Base-by-base conservation (phyloP, 2,113 vertebrate species). In the Willisornis vidua region DNA sequence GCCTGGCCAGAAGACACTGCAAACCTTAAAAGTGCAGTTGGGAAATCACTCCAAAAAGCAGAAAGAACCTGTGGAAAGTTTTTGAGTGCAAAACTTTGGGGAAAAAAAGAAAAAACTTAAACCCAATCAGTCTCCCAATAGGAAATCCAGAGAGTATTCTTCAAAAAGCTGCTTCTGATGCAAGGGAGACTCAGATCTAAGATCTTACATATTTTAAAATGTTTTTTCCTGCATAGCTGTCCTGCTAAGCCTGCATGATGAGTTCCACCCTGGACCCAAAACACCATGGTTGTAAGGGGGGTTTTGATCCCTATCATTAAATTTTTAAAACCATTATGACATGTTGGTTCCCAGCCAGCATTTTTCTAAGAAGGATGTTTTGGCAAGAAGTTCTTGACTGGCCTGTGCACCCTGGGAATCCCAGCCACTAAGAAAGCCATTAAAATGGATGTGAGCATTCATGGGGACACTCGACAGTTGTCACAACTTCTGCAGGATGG, bases 311-410 rank as follows among this genome's bases (percentile, higher is more conserved):
- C 58, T 74, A 57, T 62, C 82, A 70, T 92, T 93, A 90, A 87
- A 88, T 95, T 76, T 58, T 90, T 93, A 87, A 90, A 87, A 54
- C 37, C 4, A 0, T 58, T 83, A 49, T 79, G 88, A 90, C 62
- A 14, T 2, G 10, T 45, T 94, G 92, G 49, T 91, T 85, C 45
- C 49, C 55, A 79, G 82, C 87, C 87, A 88, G 63, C 22, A 12
- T 31, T 95, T 83, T 76, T 88, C 78, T 29, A 46, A 11, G 85
- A 79, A 87, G 61, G 59, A 63, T 91, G 25, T 61, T 88, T 94
- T 83, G 79, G 71, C 92, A 95, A 54, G 49, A 94, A 91, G 55
- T 46, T 90, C 54, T 80, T 76, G 71, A 82, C 67, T 70, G 67
- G 49, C 16, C 93, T 51, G 3, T 48, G 57, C 46, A 91, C 71